Percentiles rank a stretch among this genome's conserved stretches.
Conservation (phyloP, 2,797 vertebrate genomes). For the Tokudaia muenninki region DNA sequence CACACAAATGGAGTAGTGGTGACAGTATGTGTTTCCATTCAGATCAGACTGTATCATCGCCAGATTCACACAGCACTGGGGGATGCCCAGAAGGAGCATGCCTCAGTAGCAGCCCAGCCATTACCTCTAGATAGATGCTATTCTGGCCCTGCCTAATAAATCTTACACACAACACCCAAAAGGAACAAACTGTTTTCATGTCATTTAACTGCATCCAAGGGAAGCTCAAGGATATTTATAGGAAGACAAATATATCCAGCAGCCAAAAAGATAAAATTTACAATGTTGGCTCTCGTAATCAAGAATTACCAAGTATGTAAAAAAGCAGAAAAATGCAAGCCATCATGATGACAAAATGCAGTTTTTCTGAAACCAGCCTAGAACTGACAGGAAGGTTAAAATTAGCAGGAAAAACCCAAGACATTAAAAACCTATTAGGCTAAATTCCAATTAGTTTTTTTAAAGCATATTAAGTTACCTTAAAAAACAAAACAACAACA, state of each 20-base stretch:
- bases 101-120: background rate
- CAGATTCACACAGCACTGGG: background rate
- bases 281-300: background rate
- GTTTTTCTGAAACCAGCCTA: background rate
- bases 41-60: background rate
- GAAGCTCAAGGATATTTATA: constrained; percentile 47
- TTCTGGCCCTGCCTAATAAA: background rate
- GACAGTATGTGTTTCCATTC: accelerated
- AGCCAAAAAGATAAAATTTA: constrained; percentile 25
- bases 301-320: constrained; percentile 20
- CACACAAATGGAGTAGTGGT: background rate
- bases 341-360: background rate
- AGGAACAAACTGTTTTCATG: constrained; percentile 23
- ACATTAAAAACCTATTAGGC: background rate
- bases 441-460: background rate
- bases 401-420: constrained; percentile 7
- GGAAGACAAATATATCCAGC: constrained; percentile 10
- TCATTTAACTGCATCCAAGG: constrained; percentile 12
- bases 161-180: background rate
- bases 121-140: background rate
- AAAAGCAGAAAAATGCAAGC: background rate
- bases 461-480: background rate
- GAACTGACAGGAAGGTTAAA: constrained; percentile 26
- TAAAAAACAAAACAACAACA: background rate
- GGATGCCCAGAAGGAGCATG: background rate